Percentiles rank a stretch among this genome's conserved stretches.
Conservation (phyloP, 2,888 invertebrate genomes). For the Temnothorax unifasciatus region DNA sequence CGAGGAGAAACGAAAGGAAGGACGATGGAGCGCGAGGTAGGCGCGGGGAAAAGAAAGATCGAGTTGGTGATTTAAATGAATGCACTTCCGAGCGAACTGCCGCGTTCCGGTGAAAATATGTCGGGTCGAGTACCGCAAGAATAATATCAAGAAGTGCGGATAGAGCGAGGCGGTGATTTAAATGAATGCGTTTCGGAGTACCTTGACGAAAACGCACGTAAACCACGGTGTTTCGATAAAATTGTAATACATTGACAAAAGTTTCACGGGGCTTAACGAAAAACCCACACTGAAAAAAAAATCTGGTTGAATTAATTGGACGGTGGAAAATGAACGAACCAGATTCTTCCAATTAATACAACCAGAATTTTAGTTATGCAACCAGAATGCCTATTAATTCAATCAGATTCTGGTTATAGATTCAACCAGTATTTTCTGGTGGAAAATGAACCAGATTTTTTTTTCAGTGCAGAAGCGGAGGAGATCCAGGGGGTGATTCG, state of each 20-base stretch:
- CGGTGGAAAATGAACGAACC: too few species aligned
- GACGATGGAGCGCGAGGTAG: neutral
- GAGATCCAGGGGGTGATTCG: neutral
- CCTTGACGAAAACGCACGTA: too few species aligned
- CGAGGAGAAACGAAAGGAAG: slow-evolving; percentile 23
- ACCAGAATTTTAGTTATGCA: too few species aligned
- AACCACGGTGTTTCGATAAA: neutral
- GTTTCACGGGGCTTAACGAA: neutral
- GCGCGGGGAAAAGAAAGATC: neutral
- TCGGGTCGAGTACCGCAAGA: neutral
- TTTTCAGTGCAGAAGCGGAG: too few species aligned
- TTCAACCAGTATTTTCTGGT: too few species aligned
- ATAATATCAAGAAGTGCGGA: neutral
- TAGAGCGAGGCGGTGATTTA: neutral
- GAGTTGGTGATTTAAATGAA: slow-evolving; percentile 50
- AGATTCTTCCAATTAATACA: too few species aligned
- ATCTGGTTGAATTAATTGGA: too few species aligned
- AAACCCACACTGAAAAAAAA: neutral
- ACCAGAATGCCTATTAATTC: too few species aligned
- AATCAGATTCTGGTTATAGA: too few species aligned
- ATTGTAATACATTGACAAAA: neutral
- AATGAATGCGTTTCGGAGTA: neutral
- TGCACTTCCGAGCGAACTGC: slow-evolving; percentile 26
- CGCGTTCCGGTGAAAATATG: neutral
- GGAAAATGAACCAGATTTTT: too few species aligned